These are phyloP conservation scores for Lasioglossum albipes DNA, from an alignment of 1,140 invertebrate genomes.

Conservation along the genomic window DNA sequence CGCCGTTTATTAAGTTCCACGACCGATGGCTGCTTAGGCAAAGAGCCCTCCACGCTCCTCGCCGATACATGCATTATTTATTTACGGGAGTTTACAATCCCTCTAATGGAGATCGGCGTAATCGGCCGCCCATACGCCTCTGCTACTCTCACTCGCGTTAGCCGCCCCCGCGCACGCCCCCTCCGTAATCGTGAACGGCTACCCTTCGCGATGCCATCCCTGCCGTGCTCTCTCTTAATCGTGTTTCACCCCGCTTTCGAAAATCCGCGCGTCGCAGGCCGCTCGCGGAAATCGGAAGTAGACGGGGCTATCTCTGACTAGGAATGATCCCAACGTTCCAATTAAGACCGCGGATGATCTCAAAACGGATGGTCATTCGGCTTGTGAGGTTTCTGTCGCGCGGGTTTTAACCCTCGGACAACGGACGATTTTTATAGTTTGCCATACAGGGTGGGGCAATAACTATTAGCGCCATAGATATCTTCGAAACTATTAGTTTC, in stretches of 20 bases:
- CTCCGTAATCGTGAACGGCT: background rate
- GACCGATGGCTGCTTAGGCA: constrained; percentile 78
- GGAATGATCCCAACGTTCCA: too few relatives aligned
- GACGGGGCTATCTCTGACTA: background rate
- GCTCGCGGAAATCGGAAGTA: constrained; percentile 40
- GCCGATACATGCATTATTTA: constrained; percentile 78
- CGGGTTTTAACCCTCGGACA: too few relatives aligned
- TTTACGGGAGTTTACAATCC: constrained; percentile 79
- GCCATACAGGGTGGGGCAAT: too few relatives aligned
- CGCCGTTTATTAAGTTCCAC: constrained; percentile 79
- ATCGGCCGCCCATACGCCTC: constrained; percentile 68
- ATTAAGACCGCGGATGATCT: too few relatives aligned
- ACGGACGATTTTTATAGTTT: too few relatives aligned
- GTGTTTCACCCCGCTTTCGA: constrained; percentile 58
- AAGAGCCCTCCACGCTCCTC: constrained; percentile 67
- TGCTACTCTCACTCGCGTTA: constrained; percentile 42
- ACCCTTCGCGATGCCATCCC: constrained; percentile 33
- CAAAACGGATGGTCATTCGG: too few relatives aligned
- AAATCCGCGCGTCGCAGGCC: constrained; percentile 54
- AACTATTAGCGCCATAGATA: too few relatives aligned
- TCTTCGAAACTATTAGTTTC: too few relatives aligned
- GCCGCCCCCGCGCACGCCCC: background rate
- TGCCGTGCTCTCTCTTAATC: constrained; percentile 58
- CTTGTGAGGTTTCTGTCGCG: too few relatives aligned
- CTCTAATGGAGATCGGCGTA: constrained; percentile 77